A percentile compares a stretch with the other conserved stretches of the same genome.
Evolutionary conservation across 2,888 invertebrate genomes (phyloP).

Genomic region (Eudasyphora cyanicolor): DNA sequence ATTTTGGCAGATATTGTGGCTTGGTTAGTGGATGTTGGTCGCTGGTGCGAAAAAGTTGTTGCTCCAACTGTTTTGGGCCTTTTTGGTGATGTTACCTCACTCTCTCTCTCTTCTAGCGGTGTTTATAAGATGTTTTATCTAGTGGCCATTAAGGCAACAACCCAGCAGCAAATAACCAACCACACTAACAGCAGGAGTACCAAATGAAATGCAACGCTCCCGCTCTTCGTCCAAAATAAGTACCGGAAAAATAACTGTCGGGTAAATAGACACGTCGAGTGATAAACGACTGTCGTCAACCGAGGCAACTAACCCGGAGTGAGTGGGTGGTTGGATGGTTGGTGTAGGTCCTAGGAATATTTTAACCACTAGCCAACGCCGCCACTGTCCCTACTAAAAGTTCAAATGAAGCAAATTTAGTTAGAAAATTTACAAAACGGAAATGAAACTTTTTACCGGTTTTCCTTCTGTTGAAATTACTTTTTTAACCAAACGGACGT

Average conservation of each 20-base stretch:
- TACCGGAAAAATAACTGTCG: constrained; percentile 31
- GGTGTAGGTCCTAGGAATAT: not conserved
- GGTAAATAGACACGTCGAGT: constrained; percentile 39
- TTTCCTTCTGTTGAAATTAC: constrained; percentile 38
- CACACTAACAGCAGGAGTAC: constrained; percentile 13
- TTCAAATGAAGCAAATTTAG: not conserved
- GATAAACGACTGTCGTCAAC: constrained; percentile 40
- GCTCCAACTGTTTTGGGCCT: not conserved
- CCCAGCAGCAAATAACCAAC: not conserved
- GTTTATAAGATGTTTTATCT: constrained; percentile 40
- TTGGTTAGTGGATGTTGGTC: constrained; percentile 14
- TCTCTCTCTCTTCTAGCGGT: not conserved
- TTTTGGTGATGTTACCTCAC: not conserved
- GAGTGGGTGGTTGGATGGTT: not conserved
- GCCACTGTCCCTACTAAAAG: not conserved
- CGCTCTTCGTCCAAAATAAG: not conserved
- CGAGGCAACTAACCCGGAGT: not conserved
- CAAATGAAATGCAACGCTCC: not conserved
- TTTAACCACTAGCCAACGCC: not conserved
- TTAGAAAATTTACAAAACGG: constrained; percentile 27
- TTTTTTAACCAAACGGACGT: not conserved
- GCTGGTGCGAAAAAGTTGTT: too few relatives aligned
- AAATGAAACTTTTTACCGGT: constrained; percentile 55
- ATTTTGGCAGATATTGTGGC: constrained; percentile 35
- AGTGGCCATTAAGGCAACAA: constrained; percentile 40